These are phyloP conservation scores for Meles meles DNA, from an alignment of 2,113 vertebrate species.

Conservation along the genomic window DNA sequence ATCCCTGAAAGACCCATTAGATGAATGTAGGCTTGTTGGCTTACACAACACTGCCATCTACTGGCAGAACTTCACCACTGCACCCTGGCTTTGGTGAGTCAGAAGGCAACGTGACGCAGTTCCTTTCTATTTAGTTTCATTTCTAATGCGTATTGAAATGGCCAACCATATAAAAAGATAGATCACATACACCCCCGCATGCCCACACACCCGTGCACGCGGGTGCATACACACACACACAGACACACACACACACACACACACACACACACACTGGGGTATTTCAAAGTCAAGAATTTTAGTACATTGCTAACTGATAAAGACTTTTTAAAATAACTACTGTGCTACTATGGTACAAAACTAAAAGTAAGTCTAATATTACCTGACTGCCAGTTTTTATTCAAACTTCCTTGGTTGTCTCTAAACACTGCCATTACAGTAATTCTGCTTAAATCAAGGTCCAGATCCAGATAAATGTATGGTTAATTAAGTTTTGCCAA, in stretches of 20 bases:
- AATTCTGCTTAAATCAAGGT: not conserved
- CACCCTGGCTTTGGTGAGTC: not conserved
- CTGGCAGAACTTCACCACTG: not conserved
- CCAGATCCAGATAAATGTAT: not conserved
- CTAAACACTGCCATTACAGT: not conserved
- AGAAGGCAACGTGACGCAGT: not conserved
- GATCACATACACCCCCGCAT: not conserved
- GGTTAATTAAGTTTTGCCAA: not conserved
- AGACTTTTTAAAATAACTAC: not conserved
- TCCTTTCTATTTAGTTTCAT: not conserved
- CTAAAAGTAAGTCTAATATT: not conserved
- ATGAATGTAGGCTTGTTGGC: not conserved
- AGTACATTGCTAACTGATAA: not conserved
- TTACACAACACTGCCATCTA: not conserved
- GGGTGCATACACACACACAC: not conserved
- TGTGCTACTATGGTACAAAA: not conserved
- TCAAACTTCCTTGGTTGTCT: not conserved
- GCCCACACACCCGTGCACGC: not conserved
- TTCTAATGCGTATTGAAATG: not conserved
- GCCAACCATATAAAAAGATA: not conserved
- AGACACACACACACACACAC: not conserved
- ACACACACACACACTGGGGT: not conserved
- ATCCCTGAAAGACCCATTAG: not conserved
- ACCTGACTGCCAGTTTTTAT: not conserved
- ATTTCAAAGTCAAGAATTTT: not conserved